These are phyloP conservation scores for Diachasmimorpha longicaudata DNA, from an alignment of 1,140 invertebrate species.

Conservation along the genomic window DNA sequence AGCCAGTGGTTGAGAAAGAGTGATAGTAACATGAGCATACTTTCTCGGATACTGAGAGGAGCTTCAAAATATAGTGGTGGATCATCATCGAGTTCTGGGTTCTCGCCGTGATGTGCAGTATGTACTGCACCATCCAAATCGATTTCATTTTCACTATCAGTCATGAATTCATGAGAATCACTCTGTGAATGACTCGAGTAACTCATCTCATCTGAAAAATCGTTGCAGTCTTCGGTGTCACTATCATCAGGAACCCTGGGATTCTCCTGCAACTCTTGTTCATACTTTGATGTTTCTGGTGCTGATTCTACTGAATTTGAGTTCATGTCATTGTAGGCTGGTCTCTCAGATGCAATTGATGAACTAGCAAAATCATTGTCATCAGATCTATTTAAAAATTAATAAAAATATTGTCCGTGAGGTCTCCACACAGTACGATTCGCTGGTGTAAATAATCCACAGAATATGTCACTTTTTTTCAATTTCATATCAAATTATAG, in stretches of 20 bases:
- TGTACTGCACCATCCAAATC: not conserved
- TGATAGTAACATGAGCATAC: conserved; percentile 17
- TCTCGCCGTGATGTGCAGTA: not conserved
- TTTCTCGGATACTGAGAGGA: conserved; percentile 2
- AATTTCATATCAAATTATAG: no score
- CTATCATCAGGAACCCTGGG: not conserved
- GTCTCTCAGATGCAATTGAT: not conserved
- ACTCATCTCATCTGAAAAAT: not conserved
- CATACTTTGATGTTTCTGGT: not conserved
- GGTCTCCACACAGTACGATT: no score
- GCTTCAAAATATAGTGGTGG: not conserved
- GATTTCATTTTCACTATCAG: not conserved
- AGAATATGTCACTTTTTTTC: no score
- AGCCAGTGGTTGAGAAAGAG: not conserved
- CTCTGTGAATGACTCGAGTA: not conserved
- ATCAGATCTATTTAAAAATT: no score
- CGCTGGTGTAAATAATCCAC: no score
- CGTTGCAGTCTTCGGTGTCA: not conserved
- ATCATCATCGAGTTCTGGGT: not conserved
- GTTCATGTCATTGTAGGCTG: not conserved
- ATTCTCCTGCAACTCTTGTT: not conserved
- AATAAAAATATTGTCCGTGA: no score
- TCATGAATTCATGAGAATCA: not conserved
- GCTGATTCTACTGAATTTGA: not conserved
- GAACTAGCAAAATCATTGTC: not conserved